These are phyloP conservation scores for Passer montanus DNA, from an alignment of 2,113 vertebrate genomes.

Conservation along the genomic window DNA sequence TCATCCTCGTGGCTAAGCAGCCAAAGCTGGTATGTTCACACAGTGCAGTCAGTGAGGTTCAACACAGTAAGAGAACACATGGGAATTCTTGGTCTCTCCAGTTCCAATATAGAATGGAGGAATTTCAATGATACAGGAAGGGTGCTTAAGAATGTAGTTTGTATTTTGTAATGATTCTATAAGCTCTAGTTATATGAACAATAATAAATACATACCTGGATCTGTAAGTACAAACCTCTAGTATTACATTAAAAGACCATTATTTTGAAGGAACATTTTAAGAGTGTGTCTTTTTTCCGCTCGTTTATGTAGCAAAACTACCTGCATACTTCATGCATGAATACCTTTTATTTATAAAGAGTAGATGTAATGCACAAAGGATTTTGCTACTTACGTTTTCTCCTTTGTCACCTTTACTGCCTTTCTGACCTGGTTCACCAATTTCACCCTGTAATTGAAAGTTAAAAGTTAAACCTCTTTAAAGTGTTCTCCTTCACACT, in stretches of 20 bases:
- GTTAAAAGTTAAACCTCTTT: conserved; percentile 36
- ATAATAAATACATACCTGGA: background rate
- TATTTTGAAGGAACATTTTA: background rate
- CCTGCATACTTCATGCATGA: background rate
- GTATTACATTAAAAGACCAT: background rate
- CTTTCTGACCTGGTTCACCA: conserved; percentile 95
- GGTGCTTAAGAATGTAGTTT: background rate
- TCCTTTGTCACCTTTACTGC: conserved; percentile 95
- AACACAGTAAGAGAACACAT: fast-evolving
- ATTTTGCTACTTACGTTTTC: conserved; percentile 86
- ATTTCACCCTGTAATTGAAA: conserved; percentile 89
- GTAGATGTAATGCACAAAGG: background rate
- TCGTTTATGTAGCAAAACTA: background rate
- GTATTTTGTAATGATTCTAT: background rate
- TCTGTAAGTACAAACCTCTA: background rate
- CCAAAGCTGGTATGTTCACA: background rate
- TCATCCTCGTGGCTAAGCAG: background rate
- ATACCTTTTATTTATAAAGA: background rate
- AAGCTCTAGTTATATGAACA: background rate
- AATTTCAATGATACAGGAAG: background rate
- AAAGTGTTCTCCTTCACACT: background rate
- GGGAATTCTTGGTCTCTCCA: background rate
- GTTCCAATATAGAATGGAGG: background rate
- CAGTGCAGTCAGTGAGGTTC: background rate
- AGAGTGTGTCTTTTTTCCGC: background rate